phyloP scores from a whole-genome alignment of 2,888 invertebrate species.

The Nebria salina region DNA sequence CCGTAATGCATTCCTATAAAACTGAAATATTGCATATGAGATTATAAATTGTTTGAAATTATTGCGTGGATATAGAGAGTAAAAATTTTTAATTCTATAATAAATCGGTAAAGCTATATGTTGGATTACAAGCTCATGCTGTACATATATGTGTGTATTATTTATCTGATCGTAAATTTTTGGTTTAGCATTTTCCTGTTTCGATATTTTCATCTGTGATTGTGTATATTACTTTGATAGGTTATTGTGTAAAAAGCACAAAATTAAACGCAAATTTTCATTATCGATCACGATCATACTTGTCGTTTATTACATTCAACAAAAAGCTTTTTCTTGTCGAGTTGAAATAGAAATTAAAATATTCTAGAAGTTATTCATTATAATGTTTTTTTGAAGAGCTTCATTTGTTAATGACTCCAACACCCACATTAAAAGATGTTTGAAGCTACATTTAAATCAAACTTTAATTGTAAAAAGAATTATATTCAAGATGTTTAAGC shows the following conservation, averaged over 20 bases:
- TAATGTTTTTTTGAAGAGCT: background rate
- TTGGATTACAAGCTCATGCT: slow-evolving; percentile 41
- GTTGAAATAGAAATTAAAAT: background rate
- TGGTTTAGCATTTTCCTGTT: slow-evolving; percentile 45
- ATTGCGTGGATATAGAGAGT: slow-evolving; percentile 47
- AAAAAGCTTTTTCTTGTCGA: background rate
- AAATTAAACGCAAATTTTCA: slow-evolving; percentile 43
- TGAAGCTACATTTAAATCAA: no score
- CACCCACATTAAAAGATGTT: no score
- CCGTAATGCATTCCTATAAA: slow-evolving; percentile 47
- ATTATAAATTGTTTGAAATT: slow-evolving; percentile 47
- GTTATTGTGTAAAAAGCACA: slow-evolving; percentile 9
- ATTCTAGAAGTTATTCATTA: background rate
- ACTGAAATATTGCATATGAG: slow-evolving; percentile 47
- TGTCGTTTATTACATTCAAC: background rate
- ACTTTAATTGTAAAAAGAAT: no score
- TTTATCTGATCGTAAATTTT: slow-evolving; percentile 47
- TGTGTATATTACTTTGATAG: slow-evolving; percentile 35
- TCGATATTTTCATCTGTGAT: slow-evolving; percentile 44
- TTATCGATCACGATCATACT: slow-evolving; percentile 20
- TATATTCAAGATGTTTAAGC: no score
- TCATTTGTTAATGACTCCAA: no score
- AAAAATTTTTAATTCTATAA: slow-evolving; percentile 47
- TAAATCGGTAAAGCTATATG: slow-evolving; percentile 41
- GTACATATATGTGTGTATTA: slow-evolving; percentile 37